Evolutionary conservation across 1,140 invertebrate species (phyloP).

Genomic region (Polypedilum vanderplanki): DNA sequence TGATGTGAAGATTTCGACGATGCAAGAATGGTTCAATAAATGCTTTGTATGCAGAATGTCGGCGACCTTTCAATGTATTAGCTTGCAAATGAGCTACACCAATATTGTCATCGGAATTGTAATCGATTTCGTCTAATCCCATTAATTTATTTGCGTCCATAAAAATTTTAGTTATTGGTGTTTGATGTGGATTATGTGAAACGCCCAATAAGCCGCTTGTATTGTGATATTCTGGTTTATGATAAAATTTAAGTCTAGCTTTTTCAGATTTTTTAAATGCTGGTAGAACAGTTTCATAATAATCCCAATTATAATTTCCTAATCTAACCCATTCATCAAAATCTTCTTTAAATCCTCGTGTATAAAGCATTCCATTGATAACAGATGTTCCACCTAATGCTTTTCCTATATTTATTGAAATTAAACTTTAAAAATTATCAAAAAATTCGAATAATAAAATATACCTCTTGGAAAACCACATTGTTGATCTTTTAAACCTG

Average conservation of each 20-base stretch:
- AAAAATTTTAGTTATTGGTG: conserved; percentile 52
- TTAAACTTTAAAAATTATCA: background rate
- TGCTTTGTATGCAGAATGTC: conserved; percentile 50
- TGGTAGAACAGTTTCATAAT: conserved; percentile 64
- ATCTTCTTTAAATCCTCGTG: conserved; percentile 67
- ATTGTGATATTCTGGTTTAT: conserved; percentile 50
- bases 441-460: background rate
- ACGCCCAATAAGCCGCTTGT: conserved; percentile 48
- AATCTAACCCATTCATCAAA: conserved; percentile 67
- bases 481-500: conserved; percentile 48
- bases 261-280: conserved; percentile 58
- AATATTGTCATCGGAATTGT: conserved; percentile 54
- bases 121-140: conserved; percentile 54
- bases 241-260: conserved; percentile 47
- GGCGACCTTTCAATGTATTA: conserved; percentile 48
- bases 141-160: conserved; percentile 53
- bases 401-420: conserved; percentile 40
- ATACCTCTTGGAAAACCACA: conserved; percentile 52
- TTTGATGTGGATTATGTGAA: conserved; percentile 50
- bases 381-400: conserved; percentile 67
- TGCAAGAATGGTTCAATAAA: conserved; percentile 47
- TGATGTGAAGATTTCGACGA: conserved; percentile 55
- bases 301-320: conserved; percentile 67
- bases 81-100: conserved; percentile 61
- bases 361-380: conserved; percentile 86